Base-by-base conservation (phyloP, 2,797 vertebrate species). In the Sebastolobus altivelis region DNA sequence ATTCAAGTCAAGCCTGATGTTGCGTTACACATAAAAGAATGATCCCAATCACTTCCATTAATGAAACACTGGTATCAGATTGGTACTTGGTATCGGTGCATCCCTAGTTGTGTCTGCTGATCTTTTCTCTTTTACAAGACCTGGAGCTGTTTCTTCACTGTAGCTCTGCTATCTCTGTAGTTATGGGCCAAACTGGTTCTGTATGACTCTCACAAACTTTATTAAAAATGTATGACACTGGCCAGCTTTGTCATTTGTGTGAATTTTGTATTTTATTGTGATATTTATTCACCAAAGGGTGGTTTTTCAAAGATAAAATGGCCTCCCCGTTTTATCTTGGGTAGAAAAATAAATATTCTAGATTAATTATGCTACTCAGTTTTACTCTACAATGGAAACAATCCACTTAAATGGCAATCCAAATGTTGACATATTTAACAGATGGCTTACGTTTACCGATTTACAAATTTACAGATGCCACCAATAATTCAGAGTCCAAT, bases 101-200 rank as follows among this genome's bases (percentile, higher is more conserved):
- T 40, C 38, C 38, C 38, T 40, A 11, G 12, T 40, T 38, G 37
- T 76, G 43, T 75, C 46, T 82, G 33, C 63, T 52, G 27, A 56
- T 67, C 8, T 40, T 49, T 18, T 87, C 70, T 87, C 70, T 72
- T 86, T 81, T 61, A 75, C 81, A 89, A 77, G 66, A 1, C 29
- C 38, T 25, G 16, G 79, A 68, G 79, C 87, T 80, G 37, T 86
- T 86, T 84, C 85, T 89, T 70, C 61, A 9, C 68, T 72, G 59
- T 89, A 89, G 70, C 83, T 90, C 56, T 91, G 81, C 54, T 85
- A 5, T 43, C 83, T 82, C 62, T 83, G 54, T 85, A 77, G 75
- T 90, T 71, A 88, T 4, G 43, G 38, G 16, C 52, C 60, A 60
- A 43, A 70, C 59, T 25, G 38, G 52, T 37, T 72, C 61, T 87